Conservation (phyloP, 2,113 vertebrate species). For the Platysternon megacephalum region DNA sequence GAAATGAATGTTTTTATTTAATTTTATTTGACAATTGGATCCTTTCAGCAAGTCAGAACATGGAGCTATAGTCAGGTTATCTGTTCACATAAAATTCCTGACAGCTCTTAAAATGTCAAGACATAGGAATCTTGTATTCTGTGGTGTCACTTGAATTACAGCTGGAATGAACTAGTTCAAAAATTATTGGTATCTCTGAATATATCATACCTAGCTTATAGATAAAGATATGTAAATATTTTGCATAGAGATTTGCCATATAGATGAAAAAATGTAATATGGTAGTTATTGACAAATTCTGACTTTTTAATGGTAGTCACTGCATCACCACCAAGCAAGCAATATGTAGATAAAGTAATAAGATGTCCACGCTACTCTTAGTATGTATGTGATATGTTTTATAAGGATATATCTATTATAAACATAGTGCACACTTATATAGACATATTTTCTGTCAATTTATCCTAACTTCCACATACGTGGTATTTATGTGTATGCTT, state of each 20-base stretch:
- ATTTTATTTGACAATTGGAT: neutral
- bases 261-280: neutral
- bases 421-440: neutral
- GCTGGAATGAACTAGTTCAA: neutral
- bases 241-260: neutral
- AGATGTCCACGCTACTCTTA: neutral
- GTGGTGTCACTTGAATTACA: neutral
- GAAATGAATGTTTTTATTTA: neutral
- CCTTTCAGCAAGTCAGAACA: neutral
- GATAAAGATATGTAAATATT: neutral
- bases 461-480: neutral
- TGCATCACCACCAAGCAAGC: neutral
- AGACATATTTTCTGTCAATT: neutral
- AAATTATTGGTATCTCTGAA: neutral
- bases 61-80: neutral
- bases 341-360: neutral
- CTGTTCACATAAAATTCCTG: neutral
- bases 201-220: neutral
- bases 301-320: neutral
- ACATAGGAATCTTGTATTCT: neutral
- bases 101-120: neutral
- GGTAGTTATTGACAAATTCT: neutral
- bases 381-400: neutral
- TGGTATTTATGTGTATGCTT: neutral
- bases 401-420: neutral